Evolutionary conservation across 2,888 invertebrate genomes (phyloP), one percentile per base, ranked within the genome.

Genomic region (Baccha elongata): DNA sequence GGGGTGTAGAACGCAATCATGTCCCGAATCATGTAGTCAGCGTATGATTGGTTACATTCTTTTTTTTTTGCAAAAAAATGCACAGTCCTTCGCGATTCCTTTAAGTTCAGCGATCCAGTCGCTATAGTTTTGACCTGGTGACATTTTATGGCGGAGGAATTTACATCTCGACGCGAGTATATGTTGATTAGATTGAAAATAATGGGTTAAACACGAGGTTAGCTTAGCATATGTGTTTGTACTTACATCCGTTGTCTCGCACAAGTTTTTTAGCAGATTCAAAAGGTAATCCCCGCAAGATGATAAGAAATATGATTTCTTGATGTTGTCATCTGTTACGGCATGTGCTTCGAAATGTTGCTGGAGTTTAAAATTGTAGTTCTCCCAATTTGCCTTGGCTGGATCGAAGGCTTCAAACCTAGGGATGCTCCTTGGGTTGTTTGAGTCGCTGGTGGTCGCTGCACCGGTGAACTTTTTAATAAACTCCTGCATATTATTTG

Each of bases 1-100:
- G 62, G 75, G 8, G 79, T 80, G 48, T 68, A 58, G 37, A 69
- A 78, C 3, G 69, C 83, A 4, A 83, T 46, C 76, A 76, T 83
- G 37, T 74, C 71, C 0, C 75, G 26, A 26, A 75, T 78, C 58
- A 73, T 76, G 8, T 53, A 69, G 40, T 76, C 80, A 2, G 65
- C 65, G 29, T 75, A 84, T 6, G 74, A 74, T 48, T 84, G 74
- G 17, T 53, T 42, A 40, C 71, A 84, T 3, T 52, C 62, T 8
- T 60, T 44, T 19, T 79, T 84, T 4, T 23, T 52, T n/a, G n/a
- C n/a, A n/a, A n/a, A n/a, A n/a, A n/a, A n/a, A n/a, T n/a, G n/a
- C n/a, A n/a, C n/a, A n/a, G n/a, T n/a, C n/a, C n/a, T n/a, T n/a
- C n/a, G n/a, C n/a, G n/a, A n/a, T n/a, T n/a, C n/a, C n/a, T n/a